Evolutionary conservation across 2,113 vertebrate species (phyloP).

Genomic region (Antidorcas marsupialis): DNA sequence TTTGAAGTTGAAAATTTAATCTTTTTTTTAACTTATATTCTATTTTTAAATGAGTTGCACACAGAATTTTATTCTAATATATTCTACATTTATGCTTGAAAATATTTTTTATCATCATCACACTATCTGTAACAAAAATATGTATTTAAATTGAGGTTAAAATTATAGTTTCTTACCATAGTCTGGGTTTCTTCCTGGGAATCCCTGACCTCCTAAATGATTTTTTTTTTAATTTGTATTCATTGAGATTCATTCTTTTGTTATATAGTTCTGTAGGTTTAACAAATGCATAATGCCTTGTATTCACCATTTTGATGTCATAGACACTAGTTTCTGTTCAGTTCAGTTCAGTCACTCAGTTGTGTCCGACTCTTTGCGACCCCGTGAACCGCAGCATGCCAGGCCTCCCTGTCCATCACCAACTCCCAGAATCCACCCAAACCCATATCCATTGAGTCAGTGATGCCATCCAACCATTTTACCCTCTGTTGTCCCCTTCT

Average conservation of each 20-base stretch:
- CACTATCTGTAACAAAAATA: not conserved
- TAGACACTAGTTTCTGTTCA: not conserved
- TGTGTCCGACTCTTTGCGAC: no score
- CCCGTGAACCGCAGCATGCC: no score
- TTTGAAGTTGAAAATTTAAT: not conserved
- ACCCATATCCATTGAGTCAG: no score
- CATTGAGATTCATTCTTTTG: not conserved
- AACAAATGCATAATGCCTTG: not conserved
- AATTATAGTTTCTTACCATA: not conserved
- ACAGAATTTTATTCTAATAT: not conserved
- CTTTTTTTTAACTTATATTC: not conserved
- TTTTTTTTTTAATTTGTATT: not conserved
- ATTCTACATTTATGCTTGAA: not conserved
- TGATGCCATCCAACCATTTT: no score
- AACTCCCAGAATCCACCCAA: no score
- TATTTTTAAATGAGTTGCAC: not conserved
- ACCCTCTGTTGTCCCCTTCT: no score
- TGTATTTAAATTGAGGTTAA: not conserved
- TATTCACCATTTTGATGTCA: not conserved
- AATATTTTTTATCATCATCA: not conserved
- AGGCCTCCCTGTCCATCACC: no score
- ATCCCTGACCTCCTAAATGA: not conserved
- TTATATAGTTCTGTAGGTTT: not conserved
- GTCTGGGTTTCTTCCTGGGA: not conserved
- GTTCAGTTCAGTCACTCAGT: no score